phyloP scores from a whole-genome alignment of 1,140 invertebrate genomes.

The Camponotus vicinus region DNA sequence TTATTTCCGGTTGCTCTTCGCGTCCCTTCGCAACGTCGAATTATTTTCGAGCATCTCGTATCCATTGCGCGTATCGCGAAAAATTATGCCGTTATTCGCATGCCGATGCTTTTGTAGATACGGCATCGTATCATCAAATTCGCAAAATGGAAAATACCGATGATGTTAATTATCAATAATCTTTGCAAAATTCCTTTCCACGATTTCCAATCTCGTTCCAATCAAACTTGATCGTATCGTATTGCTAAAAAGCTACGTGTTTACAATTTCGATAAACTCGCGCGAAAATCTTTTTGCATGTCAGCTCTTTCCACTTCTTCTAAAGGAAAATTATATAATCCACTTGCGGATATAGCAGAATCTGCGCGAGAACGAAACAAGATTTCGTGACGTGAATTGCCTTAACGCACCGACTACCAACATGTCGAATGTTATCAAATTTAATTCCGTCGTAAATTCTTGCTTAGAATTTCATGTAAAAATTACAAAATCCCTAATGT shows the following conservation, averaged over 20 bases:
- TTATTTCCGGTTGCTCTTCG: constrained; percentile 66
- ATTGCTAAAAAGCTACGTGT: background rate
- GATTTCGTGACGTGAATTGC: constrained; percentile 40
- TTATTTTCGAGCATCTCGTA: constrained; percentile 30
- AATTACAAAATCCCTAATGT: background rate
- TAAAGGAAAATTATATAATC: constrained; percentile 39
- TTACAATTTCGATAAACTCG: constrained; percentile 36
- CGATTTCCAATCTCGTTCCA: background rate
- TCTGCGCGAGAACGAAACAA: constrained; percentile 32
- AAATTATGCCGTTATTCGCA: constrained; percentile 36
- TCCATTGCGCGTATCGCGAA: constrained; percentile 20
- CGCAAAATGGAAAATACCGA: background rate
- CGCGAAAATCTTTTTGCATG: background rate
- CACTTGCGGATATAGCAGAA: constrained; percentile 28
- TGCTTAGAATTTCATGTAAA: constrained; percentile 23
- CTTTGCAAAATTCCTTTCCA: background rate
- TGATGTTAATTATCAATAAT: constrained; percentile 2
- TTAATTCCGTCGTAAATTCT: constrained; percentile 5
- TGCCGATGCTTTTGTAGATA: constrained; percentile 2
- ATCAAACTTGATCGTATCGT: constrained; percentile 19
- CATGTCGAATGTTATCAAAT: constrained; percentile 10
- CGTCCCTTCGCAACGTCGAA: constrained; percentile 35
- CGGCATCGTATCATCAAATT: background rate
- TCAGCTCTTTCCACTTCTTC: constrained; percentile 9
- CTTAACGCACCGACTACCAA: background rate